A percentile compares a stretch with the other conserved stretches of the same genome.
Evolutionary conservation across 2,888 invertebrate species (phyloP).

Genomic region (Lycophotia porphyrea): DNA sequence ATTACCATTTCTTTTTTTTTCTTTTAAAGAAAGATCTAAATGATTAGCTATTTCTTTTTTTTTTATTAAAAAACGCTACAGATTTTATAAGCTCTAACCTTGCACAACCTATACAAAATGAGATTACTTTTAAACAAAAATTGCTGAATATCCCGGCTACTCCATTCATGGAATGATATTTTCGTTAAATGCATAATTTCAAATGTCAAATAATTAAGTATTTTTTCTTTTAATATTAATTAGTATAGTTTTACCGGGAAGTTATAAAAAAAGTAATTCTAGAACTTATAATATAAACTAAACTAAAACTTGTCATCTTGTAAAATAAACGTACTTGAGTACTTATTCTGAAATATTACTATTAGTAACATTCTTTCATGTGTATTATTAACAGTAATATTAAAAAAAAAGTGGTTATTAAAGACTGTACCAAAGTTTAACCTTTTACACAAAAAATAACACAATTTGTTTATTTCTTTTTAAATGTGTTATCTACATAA

Average conservation of each 20-base stretch:
- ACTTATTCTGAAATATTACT: constrained; percentile 41
- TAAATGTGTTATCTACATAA: constrained; percentile 10
- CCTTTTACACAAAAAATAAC: constrained; percentile 13
- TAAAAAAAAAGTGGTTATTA: constrained; percentile 28
- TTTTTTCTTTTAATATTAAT: constrained; percentile 53
- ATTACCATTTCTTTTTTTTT: constrained; percentile 36
- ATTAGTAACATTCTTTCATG: constrained; percentile 34
- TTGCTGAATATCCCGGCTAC: constrained; percentile 83
- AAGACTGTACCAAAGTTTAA: constrained; percentile 50
- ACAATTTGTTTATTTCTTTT: neutral
- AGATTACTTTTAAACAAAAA: constrained; percentile 82
- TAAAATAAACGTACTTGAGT: constrained; percentile 50
- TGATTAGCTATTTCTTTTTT: constrained; percentile 28
- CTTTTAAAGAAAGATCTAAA: constrained; percentile 28
- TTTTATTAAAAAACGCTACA: constrained; percentile 60
- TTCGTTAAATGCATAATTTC: constrained; percentile 74
- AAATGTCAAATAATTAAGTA: constrained; percentile 52
- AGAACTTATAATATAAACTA: constrained; percentile 54
- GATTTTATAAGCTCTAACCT: constrained; percentile 76
- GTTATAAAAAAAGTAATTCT: constrained; percentile 53
- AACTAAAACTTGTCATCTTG: constrained; percentile 63
- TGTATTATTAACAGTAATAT: constrained; percentile 50
- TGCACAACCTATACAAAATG: constrained; percentile 83
- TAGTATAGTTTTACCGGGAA: constrained; percentile 60
- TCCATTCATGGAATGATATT: constrained; percentile 76